These are phyloP conservation scores for Nesometra sesokonis DNA, from an alignment of 35 echinoderm and acorn worm genomes.

Conservation along the genomic window DNA sequence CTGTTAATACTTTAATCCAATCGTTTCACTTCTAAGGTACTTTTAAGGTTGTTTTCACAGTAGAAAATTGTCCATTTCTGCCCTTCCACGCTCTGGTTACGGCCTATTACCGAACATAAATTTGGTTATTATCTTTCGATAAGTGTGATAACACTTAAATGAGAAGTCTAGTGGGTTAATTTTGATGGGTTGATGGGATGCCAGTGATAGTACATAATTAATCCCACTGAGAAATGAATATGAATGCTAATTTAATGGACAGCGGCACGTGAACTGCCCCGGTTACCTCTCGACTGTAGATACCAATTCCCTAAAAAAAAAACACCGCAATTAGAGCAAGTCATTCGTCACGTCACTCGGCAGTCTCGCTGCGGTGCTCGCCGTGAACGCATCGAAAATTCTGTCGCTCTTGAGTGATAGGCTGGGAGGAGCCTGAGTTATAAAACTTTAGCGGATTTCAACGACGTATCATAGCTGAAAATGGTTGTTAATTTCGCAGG, in stretches of 20 bases:
- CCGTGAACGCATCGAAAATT: not conserved
- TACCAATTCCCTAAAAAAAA: not conserved
- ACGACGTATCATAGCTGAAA: not conserved
- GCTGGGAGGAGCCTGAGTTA: too few species aligned
- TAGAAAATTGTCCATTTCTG: not conserved
- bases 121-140: not conserved
- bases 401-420: too few species aligned
- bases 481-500: not conserved
- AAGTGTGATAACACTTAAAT: not conserved
- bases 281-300: not conserved
- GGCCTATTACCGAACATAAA: not conserved
- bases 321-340: not conserved
- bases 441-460: too few species aligned
- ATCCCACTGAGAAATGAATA: not conserved
- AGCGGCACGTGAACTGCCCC: not conserved
- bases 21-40: too few species aligned
- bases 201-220: not conserved
- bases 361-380: not conserved
- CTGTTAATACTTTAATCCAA: too few species aligned
- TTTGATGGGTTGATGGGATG: not conserved
- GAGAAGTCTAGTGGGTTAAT: not conserved
- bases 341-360: not conserved
- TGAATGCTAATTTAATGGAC: not conserved
- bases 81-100: not conserved
- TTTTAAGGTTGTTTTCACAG: too few species aligned